Base-by-base conservation (phyloP, 2,888 invertebrate species). In the Drosophila mettleri region DNA sequence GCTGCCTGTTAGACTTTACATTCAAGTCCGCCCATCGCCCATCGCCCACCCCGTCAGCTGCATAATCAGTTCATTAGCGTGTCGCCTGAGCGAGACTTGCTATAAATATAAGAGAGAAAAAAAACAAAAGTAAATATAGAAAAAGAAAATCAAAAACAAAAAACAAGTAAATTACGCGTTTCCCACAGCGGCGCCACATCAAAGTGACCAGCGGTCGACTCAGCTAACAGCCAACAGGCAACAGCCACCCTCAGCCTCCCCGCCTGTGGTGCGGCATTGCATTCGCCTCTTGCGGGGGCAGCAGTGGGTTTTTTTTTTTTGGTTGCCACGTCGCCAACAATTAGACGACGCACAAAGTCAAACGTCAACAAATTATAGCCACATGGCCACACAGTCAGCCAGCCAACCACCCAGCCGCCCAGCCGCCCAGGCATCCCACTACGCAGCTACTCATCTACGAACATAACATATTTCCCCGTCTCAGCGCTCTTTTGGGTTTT, bases 101-200 rank as follows among this genome's bases (percentile, higher is more conserved):
- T 27, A 9, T 39, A 20, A 27, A 45, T 41, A 51, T 46, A 70
- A 33, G 14, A 18, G n/a, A 9, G n/a, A 16, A 53, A 16, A 49
- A 41, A 45, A 57, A 45, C 43, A 45, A 43, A 38, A 24, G 10
- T n/a, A 43, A 61, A 34, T 34, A 49, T 34, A 34, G n/a, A 33
- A 41, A 54, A 54, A 31, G 51, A 36, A 54, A 71, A 58, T 39
- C 33, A 29, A 41, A 55, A 39, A 48, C 43, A 36, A 62, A 53
- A 39, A 65, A 66, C 41, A 73, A 83, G 75, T 88, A 88, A 90
- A 90, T 90, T 90, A 90, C 82, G 90, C 91, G 81, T 87, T 90
- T 78, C 80, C 90, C 91, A 82, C 83, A 86, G 80, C 80, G 82
- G 72, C 71, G 80, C 91, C 90, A 90, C 90, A 90, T 90, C 90